Conservation (phyloP, 1,140 invertebrate species). For the Apolygus lucorum region DNA sequence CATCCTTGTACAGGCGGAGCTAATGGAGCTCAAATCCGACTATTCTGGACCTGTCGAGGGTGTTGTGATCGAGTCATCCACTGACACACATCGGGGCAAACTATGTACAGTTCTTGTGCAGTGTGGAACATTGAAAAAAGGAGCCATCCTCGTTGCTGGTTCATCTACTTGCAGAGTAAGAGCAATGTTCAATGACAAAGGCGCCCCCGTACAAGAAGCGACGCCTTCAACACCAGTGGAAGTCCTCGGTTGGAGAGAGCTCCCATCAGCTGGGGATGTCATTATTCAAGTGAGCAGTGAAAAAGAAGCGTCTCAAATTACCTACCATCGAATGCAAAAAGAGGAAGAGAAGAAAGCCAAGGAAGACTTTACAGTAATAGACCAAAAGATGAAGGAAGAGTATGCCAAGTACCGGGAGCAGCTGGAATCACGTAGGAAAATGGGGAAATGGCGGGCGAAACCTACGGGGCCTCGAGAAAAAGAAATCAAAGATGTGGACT, state of each 20-base stretch:
- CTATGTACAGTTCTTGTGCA: constrained; percentile 81
- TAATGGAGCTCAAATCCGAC: constrained; percentile 77
- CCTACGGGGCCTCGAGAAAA: constrained; percentile 43
- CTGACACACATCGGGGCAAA: constrained; percentile 66
- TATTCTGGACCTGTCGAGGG: constrained; percentile 78
- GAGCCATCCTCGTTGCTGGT: constrained; percentile 74
- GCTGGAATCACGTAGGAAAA: constrained; percentile 51
- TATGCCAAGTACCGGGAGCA: constrained; percentile 51
- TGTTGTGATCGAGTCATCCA: constrained; percentile 76
- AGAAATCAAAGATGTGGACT: constrained; percentile 45
- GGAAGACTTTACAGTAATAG: constrained; percentile 52
- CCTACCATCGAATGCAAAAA: constrained; percentile 51
- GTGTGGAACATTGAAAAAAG: constrained; percentile 77
- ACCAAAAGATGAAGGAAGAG: constrained; percentile 59
- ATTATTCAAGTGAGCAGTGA: constrained; percentile 75
- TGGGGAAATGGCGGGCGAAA: constrained; percentile 44
- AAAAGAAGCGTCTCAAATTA: constrained; percentile 59
- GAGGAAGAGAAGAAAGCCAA: constrained; percentile 51
- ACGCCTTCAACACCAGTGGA: constrained; percentile 74
- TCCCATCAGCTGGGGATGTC: constrained; percentile 79
- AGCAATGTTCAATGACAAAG: constrained; percentile 65
- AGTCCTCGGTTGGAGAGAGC: constrained; percentile 77
- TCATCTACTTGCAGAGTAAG: constrained; percentile 74
- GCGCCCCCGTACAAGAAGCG: constrained; percentile 55
- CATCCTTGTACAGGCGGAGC: constrained; percentile 74